Conservation (phyloP, 2,888 invertebrate genomes). For the Coleophora deauratella region DNA sequence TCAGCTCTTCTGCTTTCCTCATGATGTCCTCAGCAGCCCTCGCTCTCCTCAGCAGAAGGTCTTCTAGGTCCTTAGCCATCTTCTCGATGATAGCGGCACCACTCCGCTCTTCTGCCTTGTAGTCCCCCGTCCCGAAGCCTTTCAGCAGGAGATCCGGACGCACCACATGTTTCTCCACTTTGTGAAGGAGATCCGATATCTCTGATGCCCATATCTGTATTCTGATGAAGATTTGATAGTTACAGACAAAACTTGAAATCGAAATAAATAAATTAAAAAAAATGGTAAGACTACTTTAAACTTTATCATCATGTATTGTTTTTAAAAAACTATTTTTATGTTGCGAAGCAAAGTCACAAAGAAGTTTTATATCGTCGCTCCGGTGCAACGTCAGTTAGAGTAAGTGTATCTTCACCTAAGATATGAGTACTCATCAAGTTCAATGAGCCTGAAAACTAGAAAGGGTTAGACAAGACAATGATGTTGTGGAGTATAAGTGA, state of each 20-base stretch:
- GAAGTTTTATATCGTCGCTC: too few species aligned
- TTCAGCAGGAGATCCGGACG: constrained; percentile 39
- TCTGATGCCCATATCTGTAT: constrained; percentile 50
- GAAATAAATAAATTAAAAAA: too few species aligned
- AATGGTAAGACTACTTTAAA: too few species aligned
- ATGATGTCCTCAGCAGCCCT: constrained; percentile 52
- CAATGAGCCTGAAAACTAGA: too few species aligned
- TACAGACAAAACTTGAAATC: neutral
- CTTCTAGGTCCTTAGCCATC: constrained; percentile 39
- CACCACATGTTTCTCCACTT: constrained; percentile 44
- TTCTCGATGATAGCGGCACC: constrained; percentile 50
- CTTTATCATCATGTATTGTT: too few species aligned
- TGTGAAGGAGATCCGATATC: constrained; percentile 38
- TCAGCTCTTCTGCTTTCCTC: constrained; percentile 29
- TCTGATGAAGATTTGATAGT: constrained; percentile 23
- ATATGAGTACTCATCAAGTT: too few species aligned
- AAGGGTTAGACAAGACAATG: too few species aligned
- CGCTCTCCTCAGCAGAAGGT: constrained; percentile 37
- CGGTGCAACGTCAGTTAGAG: too few species aligned
- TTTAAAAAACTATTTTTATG: too few species aligned
- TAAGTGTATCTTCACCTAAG: too few species aligned
- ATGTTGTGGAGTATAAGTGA: too few species aligned
- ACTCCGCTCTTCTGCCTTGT: constrained; percentile 41
- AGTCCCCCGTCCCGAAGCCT: constrained; percentile 31
- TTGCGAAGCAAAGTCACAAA: too few species aligned